Evolutionary conservation across 2,113 vertebrate genomes (phyloP), one percentile per base, ranked within the genome.

Genomic region (Trogon surrucura): DNA sequence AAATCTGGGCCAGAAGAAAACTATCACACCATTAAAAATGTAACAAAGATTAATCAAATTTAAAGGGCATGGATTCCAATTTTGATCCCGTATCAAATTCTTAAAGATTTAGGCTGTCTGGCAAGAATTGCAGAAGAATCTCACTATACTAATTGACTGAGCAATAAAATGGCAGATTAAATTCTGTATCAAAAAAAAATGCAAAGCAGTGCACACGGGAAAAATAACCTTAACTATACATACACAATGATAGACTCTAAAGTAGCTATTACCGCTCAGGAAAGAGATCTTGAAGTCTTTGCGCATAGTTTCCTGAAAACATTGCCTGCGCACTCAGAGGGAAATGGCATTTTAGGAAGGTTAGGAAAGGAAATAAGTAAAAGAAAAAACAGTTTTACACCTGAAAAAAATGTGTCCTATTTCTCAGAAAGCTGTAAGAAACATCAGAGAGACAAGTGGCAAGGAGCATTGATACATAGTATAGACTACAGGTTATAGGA

Each of bases 181-280:
- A 90, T 73, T 91, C 56, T 2, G 0, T 51, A 73, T 61, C 0
- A 45, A 82, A 90, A 87, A 87, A 88, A 77, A 85, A 65, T 25
- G 26, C 27, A 86, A 88, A 93, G 60, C 12, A 23, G 47, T 16
- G 41, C 48, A 72, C 34, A 57, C n/a, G 71, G 80, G 71, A 80
- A 94, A 94, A 96, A 93, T 81, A 88, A 72, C n/a, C n/a, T 85
- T 85, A 91, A 85, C 74, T 72, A 80, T 56, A 53, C 16, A 84
- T 23, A 73, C 13, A 91, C n/a, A 86, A 32, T 45, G 8, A 54
- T 56, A 86, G 11, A 8, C n/a, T 94, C 70, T 66, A 90, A 92
- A 92, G 94, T 77, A 92, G 58, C 47, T 88, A 74, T 84, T 88
- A 74, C 25, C 20, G 62, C 12, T 82, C 44, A 92, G 34, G 20